Conservation (phyloP, 2,888 invertebrate species). For the Amiota minor region DNA sequence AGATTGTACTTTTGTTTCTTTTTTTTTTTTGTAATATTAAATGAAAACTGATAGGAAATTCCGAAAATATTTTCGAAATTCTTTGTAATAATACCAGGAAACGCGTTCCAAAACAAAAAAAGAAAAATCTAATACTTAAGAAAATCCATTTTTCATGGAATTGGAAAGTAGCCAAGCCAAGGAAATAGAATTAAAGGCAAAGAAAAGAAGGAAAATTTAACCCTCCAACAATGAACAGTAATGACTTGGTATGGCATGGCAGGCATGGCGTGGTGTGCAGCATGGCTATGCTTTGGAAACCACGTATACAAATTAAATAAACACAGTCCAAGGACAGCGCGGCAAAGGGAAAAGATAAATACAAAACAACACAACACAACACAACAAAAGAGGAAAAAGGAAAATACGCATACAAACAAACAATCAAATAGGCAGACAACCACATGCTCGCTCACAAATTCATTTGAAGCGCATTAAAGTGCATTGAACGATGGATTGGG, state of each 20-base stretch:
- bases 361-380: neutral
- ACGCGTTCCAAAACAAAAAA: too few species aligned
- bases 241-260: neutral
- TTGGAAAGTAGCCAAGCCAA: too few species aligned
- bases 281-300: neutral
- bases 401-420: too few species aligned
- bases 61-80: too few species aligned
- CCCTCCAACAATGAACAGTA: too few species aligned
- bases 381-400: neutral
- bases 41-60: too few species aligned
- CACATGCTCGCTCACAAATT: neutral
- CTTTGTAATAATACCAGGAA: too few species aligned
- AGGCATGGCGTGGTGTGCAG: too few species aligned
- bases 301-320: conserved; percentile 14
- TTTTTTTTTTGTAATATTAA: neutral
- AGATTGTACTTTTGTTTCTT: neutral
- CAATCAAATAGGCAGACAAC: neutral
- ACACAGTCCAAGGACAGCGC: neutral
- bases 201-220: too few species aligned
- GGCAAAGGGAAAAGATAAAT: neutral
- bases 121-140: too few species aligned
- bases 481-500: neutral
- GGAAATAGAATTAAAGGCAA: too few species aligned
- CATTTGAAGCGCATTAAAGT: neutral
- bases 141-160: too few species aligned